Base-by-base conservation (phyloP, 2,113 vertebrate genomes). In the Chlamydotis undulata region DNA sequence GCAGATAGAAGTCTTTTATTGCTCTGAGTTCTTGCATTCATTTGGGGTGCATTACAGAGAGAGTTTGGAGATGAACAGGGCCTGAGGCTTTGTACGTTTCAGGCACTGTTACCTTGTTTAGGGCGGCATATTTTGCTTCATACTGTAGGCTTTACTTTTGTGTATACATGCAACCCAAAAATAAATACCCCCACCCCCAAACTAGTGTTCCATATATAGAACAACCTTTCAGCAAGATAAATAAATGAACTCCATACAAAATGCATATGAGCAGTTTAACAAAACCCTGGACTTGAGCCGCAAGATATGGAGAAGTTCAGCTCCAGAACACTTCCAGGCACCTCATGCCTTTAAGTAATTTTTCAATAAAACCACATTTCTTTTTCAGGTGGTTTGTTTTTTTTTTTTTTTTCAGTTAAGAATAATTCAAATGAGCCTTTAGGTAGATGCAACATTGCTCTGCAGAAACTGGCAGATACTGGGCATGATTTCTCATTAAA, bases 401-500 rank as follows among this genome's bases (percentile, higher is more conserved):
- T 63, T 41, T 12, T 52, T n/a, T 70, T 39, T 75, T 61, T 61
- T 22, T 17, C 23, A 43, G 10, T 57, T 87, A 70, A 8, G 26
- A 75, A 41, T 87, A 63, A 68, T 52, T 78, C 29, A 61, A 86
- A 53, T 45, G 24, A 91, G 15, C 13, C 25, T 90, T 79, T 60
- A 94, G 43, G n/a, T 78, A 71, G 35, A 67, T 87, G 47, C 28
- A 84, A 59, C 59, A 64, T 10, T 75, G 9, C 39, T 69, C 49
- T 64, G 26, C 77, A 83, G 70, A 92, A 92, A 88, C 67, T 90
- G 90, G 75, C 75, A 86, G 45, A 41, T 90, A 77, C 6, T 69
- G 45, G 71, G n/a, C 61, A 92, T 74, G 55, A 86, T 55, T 92
- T 33, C 59, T 93, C 76, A 90, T 83, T 88, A 95, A 85, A 94